These are phyloP conservation scores for Excalfactoria chinensis DNA, from an alignment of 2,113 vertebrate species.

Conservation along the genomic window DNA sequence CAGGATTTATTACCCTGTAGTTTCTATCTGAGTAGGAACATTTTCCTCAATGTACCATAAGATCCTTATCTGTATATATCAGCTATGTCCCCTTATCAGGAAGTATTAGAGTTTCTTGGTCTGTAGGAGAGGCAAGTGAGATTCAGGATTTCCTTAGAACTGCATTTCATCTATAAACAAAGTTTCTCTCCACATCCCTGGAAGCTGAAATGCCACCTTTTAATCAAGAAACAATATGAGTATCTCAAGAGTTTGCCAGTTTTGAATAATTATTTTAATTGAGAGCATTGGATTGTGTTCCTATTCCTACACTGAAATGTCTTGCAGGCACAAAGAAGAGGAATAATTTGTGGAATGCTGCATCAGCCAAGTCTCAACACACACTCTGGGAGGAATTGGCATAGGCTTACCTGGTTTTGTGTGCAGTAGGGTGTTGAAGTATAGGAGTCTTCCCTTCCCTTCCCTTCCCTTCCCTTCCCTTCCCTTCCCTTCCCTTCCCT, in stretches of 20 bases:
- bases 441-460: neutral
- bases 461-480: too few relatives aligned
- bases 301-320: slow-evolving; percentile 25
- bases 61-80: neutral
- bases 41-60: slow-evolving; percentile 22
- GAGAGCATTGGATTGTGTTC: slow-evolving; percentile 21
- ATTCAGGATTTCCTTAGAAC: slow-evolving; percentile 36
- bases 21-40: neutral
- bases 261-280: slow-evolving; percentile 33
- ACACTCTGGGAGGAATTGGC: neutral
- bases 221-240: neutral
- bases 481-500: too few relatives aligned
- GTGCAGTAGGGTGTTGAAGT: neutral
- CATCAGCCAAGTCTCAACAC: slow-evolving; percentile 71
- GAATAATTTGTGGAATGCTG: slow-evolving; percentile 68
- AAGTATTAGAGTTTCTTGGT: neutral
- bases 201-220: slow-evolving; percentile 1
- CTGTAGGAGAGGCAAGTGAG: neutral
- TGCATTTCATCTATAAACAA: neutral
- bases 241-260: neutral
- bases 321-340: slow-evolving; percentile 34
- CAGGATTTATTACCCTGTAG: neutral
- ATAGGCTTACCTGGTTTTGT: slow-evolving; percentile 42
- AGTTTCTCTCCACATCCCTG: neutral
- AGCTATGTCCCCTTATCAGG: neutral